Conservation (phyloP, 1,140 invertebrate species). For the Calephelis virginiensis region DNA sequence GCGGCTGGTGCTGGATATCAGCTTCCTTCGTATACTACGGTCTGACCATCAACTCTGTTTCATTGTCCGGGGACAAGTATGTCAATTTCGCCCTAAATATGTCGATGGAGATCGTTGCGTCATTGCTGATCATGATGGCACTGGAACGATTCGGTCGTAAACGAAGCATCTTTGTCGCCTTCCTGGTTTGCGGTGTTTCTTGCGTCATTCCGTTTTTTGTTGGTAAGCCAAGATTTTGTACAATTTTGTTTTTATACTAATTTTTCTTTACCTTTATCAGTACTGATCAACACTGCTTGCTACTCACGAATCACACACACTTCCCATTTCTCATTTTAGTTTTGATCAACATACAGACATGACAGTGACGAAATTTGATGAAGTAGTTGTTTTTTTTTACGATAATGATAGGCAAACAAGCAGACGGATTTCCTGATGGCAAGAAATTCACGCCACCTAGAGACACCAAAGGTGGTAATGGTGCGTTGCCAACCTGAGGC, state of each 20-base stretch:
- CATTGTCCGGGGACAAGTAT: conserved; percentile 85
- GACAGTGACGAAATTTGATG: too few species aligned
- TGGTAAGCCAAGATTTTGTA: conserved; percentile 40
- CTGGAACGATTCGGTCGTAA: conserved; percentile 83
- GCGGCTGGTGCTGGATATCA: conserved; percentile 84
- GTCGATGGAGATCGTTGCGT: conserved; percentile 85
- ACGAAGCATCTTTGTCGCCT: conserved; percentile 79
- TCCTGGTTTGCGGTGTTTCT: conserved; percentile 80
- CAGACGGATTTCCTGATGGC: too few species aligned
- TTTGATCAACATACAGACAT: too few species aligned
- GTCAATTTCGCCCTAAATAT: conserved; percentile 85
- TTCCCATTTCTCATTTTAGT: too few species aligned
- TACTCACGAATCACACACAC: too few species aligned
- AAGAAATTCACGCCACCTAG: too few species aligned
- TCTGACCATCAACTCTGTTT: conserved; percentile 87
- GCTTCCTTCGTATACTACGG: conserved; percentile 89
- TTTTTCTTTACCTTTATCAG: not conserved
- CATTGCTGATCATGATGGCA: conserved; percentile 82
- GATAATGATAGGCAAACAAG: too few species aligned
- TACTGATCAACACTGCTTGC: not conserved
- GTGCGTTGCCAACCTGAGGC: too few species aligned
- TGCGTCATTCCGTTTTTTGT: conserved; percentile 61
- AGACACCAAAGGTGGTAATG: too few species aligned
- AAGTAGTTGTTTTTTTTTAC: too few species aligned
- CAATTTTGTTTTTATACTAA: conserved; percentile 3